Conservation (phyloP, 2,888 invertebrate species). For the Dexiosoma caninum region DNA sequence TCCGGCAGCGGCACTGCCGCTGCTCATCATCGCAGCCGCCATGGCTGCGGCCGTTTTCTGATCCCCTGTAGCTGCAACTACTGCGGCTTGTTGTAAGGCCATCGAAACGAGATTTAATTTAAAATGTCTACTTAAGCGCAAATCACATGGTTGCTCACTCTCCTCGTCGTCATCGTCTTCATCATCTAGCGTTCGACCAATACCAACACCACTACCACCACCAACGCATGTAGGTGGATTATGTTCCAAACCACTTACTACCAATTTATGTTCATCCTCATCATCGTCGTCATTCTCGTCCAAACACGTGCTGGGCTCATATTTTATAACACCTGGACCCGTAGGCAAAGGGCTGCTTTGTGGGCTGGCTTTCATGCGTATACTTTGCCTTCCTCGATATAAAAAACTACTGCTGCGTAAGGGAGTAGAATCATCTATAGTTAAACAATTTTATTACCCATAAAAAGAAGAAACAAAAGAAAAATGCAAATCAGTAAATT, state of each 20-base stretch:
- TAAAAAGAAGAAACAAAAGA: conserved; percentile 37
- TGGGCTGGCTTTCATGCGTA: conserved; percentile 74
- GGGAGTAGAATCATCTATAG: conserved; percentile 52
- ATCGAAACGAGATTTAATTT: conserved; percentile 72
- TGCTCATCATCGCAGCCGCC: conserved; percentile 62
- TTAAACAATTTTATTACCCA: conserved; percentile 22
- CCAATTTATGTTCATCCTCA: conserved; percentile 59
- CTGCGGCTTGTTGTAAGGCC: conserved; percentile 69
- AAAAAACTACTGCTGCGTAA: conserved; percentile 52
- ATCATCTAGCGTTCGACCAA: conserved; percentile 54
- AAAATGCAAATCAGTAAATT: conserved; percentile 35
- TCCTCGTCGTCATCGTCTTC: conserved; percentile 65
- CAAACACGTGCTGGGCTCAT: conserved; percentile 68
- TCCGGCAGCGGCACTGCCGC: conserved; percentile 48
- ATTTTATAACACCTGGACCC: conserved; percentile 69
- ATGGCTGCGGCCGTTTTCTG: conserved; percentile 58
- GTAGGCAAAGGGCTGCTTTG: conserved; percentile 69
- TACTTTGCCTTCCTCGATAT: conserved; percentile 65
- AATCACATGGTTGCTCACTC: conserved; percentile 76
- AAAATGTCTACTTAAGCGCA: conserved; percentile 70
- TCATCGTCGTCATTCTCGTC: conserved; percentile 68
- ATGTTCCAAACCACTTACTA: conserved; percentile 39
- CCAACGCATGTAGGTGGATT: conserved; percentile 44
- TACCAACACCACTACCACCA: conserved; percentile 1
- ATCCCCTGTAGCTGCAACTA: conserved; percentile 44